A percentile compares a stretch with the other conserved stretches of the same genome.
phyloP scores from a whole-genome alignment of 2,113 vertebrate species.

The Cyphomyrus discorhynchus region DNA sequence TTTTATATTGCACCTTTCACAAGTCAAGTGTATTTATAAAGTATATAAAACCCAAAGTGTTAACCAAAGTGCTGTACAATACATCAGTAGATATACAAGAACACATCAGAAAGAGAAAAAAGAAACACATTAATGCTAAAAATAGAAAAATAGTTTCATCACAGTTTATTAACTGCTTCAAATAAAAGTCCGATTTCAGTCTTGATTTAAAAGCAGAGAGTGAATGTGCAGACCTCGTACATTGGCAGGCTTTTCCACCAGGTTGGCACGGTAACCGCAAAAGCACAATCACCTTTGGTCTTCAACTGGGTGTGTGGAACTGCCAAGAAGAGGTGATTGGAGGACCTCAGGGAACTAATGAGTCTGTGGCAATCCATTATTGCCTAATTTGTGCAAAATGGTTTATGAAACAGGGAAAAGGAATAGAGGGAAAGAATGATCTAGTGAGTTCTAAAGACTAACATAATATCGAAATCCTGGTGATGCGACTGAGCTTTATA shows the following conservation, averaged over 20 bases:
- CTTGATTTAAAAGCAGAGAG: neutral
- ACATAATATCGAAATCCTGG: neutral
- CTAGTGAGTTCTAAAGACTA: neutral
- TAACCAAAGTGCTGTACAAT: neutral
- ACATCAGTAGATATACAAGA: neutral
- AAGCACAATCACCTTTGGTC: neutral
- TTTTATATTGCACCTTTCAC: neutral
- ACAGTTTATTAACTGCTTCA: neutral
- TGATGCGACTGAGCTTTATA: neutral
- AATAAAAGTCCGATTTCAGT: neutral
- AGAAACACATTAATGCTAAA: neutral
- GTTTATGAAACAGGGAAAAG: neutral
- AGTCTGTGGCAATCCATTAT: neutral
- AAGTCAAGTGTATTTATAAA: neutral
- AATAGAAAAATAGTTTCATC: neutral
- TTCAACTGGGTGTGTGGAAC: neutral
- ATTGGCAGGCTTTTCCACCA: neutral
- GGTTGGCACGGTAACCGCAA: neutral
- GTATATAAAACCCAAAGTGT: neutral
- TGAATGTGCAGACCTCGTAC: neutral
- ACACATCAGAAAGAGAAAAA: neutral
- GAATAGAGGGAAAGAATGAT: neutral
- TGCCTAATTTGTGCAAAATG: neutral
- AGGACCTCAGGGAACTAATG: neutral
- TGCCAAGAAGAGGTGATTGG: neutral